These are phyloP conservation scores for Yponomeuta evonymella DNA, from an alignment of 2,888 invertebrate species.

Conservation along the genomic window DNA sequence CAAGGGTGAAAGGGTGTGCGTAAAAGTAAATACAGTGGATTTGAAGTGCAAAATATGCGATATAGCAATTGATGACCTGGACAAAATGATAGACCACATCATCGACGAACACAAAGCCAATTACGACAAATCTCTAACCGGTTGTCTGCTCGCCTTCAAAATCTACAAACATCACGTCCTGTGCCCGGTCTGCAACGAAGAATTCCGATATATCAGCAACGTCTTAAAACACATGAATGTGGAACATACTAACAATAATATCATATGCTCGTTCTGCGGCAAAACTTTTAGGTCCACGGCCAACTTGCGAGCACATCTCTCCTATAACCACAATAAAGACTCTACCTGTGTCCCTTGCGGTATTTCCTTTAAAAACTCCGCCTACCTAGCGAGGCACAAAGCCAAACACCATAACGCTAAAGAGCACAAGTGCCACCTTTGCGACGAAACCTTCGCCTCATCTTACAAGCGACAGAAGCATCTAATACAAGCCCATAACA, in stretches of 20 bases:
- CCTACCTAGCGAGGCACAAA: slow-evolving; percentile 55
- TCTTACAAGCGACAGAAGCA: slow-evolving; percentile 72
- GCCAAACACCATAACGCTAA: slow-evolving; percentile 58
- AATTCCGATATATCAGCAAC: slow-evolving; percentile 55
- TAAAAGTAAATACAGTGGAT: slow-evolving; percentile 52
- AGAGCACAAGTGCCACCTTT: slow-evolving; percentile 58
- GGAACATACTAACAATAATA: slow-evolving; percentile 57
- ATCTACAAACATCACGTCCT: slow-evolving; percentile 58
- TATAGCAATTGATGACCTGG: slow-evolving; percentile 39
- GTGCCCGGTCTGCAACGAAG: slow-evolving; percentile 49
- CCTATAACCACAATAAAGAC: slow-evolving; percentile 50
- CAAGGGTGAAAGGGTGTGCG: slow-evolving; percentile 55
- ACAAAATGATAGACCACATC: slow-evolving; percentile 53
- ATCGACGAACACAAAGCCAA: slow-evolving; percentile 48
- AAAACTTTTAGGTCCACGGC: slow-evolving; percentile 49
- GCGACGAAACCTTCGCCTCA: slow-evolving; percentile 64
- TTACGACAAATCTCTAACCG: slow-evolving; percentile 49
- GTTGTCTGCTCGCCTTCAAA: slow-evolving; percentile 54
- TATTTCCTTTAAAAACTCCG: slow-evolving; percentile 53
- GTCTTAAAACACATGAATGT: slow-evolving; percentile 57
- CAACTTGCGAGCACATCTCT: slow-evolving; percentile 56
- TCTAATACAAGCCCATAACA: slow-evolving; percentile 63
- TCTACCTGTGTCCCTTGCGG: slow-evolving; percentile 56
- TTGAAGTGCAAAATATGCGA: slow-evolving; percentile 53
- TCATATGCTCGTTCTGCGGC: slow-evolving; percentile 64